Conservation (phyloP, 2,888 invertebrate genomes). For the Eremobia ochroleuca region DNA sequence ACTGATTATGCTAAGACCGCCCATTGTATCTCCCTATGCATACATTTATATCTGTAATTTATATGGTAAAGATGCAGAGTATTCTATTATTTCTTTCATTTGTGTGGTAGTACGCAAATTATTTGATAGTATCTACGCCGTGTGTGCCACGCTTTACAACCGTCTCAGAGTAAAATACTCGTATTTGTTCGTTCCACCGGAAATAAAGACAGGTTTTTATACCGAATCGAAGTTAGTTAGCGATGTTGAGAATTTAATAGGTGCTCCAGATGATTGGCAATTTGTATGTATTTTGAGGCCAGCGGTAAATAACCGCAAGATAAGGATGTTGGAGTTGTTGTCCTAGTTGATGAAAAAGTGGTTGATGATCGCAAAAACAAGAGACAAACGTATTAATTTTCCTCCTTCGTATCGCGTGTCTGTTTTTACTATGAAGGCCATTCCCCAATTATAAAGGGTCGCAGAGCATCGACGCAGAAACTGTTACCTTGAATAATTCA, state of each 20-base stretch:
- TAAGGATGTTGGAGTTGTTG: constrained; percentile 35
- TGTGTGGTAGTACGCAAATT: neutral
- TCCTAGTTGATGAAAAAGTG: constrained; percentile 14
- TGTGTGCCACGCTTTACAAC: constrained; percentile 29
- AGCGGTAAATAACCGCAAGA: neutral
- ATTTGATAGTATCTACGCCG: neutral
- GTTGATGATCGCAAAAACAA: constrained; percentile 22
- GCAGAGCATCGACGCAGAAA: neutral
- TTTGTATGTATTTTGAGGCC: constrained; percentile 53
- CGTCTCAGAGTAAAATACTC: constrained; percentile 39
- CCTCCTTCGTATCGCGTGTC: neutral
- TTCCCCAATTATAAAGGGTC: neutral
- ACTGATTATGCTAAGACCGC: no score
- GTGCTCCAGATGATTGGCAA: constrained; percentile 57
- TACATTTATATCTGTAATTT: neutral
- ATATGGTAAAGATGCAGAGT: neutral
- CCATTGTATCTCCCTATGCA: no score
- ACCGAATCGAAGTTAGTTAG: constrained; percentile 38
- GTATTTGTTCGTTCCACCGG: constrained; percentile 57
- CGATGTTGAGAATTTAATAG: constrained; percentile 53
- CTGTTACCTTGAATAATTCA: no score
- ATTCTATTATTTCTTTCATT: neutral
- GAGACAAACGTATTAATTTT: constrained; percentile 1
- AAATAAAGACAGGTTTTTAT: constrained; percentile 64
- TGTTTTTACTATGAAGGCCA: neutral